Percentiles rank a stretch among this genome's conserved stretches.
Conservation (phyloP, 1,140 invertebrate genomes). For the Caenorhabditis remanei region DNA sequence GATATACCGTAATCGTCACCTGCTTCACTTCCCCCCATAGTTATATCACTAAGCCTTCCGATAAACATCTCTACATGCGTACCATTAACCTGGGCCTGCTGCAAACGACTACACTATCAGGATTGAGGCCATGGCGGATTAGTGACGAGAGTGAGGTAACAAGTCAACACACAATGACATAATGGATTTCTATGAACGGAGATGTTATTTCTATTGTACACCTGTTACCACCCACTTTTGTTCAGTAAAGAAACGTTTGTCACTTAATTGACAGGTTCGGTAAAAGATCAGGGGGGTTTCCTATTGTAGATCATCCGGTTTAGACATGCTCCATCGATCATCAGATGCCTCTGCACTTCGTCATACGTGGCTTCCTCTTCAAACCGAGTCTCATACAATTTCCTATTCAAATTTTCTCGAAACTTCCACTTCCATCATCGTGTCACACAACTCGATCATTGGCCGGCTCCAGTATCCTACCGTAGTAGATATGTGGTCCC, state of each 20-base stretch:
- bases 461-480: slow-evolving; percentile 39
- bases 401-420: slow-evolving; percentile 4
- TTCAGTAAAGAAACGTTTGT: slow-evolving; percentile 49
- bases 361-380: too few relatives aligned
- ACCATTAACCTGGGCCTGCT: slow-evolving; percentile 34
- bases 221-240: slow-evolving; percentile 51
- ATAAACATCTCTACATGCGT: slow-evolving; percentile 46
- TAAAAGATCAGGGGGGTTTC: not conserved
- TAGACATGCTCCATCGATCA: not conserved
- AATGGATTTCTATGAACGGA: slow-evolving; percentile 42
- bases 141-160: slow-evolving; percentile 49
- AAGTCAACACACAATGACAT: slow-evolving; percentile 56
- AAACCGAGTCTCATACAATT: not conserved
- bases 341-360: too few relatives aligned
- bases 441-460: slow-evolving; percentile 41
- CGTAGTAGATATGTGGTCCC: slow-evolving; percentile 35
- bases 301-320: not conserved
- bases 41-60: slow-evolving; percentile 18
- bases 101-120: slow-evolving; percentile 15
- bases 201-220: slow-evolving; percentile 56
- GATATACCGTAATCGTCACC: not conserved
- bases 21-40: not conserved
- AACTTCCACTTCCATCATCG: not conserved
- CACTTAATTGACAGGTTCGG: not conserved
- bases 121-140: slow-evolving; percentile 53